Percentiles rank a stretch among this genome's conserved stretches.
These are phyloP conservation scores for Caenorhabditis macrosperma DNA, from an alignment of 2,888 invertebrate genomes.

Conservation along the genomic window DNA sequence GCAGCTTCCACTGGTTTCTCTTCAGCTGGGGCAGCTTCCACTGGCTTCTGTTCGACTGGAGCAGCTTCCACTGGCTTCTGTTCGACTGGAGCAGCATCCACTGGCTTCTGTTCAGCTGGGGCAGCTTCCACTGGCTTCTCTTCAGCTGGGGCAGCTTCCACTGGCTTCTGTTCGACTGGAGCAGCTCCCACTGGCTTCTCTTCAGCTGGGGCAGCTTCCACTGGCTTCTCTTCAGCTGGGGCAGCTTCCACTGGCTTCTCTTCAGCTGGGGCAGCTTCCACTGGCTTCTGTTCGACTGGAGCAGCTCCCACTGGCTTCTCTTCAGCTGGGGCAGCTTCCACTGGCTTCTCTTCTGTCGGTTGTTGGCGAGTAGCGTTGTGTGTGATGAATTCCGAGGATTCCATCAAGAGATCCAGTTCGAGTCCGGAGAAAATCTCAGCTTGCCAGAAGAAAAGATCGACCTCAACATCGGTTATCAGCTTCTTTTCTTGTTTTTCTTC, in stretches of 20 bases:
- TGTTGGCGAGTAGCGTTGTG: too few species aligned
- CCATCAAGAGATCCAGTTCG: too few species aligned
- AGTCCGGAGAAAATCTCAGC: too few species aligned
- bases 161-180: conserved; percentile 21
- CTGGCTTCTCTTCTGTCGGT: conserved; percentile 36
- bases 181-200: conserved; percentile 12
- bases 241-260: conserved; percentile 25
- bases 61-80: conserved; percentile 19
- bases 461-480: too few species aligned
- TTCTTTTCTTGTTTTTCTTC: too few species aligned
- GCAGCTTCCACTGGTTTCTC: conserved; percentile 16
- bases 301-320: conserved; percentile 16
- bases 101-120: conserved; percentile 19
- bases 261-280: not conserved
- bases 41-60: conserved; percentile 30
- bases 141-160: conserved; percentile 13
- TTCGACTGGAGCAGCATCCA: conserved; percentile 4
- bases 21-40: conserved; percentile 15
- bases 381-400: too few species aligned
- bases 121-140: conserved; percentile 9
- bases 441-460: too few species aligned
- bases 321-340: conserved; percentile 15
- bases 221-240: conserved; percentile 6
- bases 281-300: conserved; percentile 13
- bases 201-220: conserved; percentile 34